Conservation (phyloP, 2,888 invertebrate genomes). For the Folsomia manolachei region DNA sequence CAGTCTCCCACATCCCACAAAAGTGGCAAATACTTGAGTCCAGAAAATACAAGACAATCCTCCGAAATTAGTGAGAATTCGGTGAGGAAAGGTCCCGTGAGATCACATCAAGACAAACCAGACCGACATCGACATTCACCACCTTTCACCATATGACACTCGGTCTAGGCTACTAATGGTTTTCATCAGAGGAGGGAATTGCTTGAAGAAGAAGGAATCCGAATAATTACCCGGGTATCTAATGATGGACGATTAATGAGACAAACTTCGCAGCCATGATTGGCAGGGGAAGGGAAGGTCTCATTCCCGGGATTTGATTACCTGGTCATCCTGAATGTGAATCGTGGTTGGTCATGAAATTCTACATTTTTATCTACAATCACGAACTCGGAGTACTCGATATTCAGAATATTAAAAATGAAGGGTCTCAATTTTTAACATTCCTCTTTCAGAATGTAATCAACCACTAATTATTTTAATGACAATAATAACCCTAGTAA, state of each 20-base stretch:
- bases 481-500: constrained; percentile 11
- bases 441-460: no score
- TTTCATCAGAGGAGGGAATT: neutral
- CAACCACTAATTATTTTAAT: constrained; percentile 20
- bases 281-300: no score
- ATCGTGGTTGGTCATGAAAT: no score
- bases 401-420: no score
- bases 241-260: neutral
- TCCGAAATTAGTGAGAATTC: constrained; percentile 19
- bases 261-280: no score
- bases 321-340: no score
- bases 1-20: constrained; percentile 12
- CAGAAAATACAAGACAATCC: neutral
- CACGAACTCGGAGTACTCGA: no score
- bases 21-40: constrained; percentile 25
- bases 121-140: neutral
- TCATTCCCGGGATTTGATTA: no score
- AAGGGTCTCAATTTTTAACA: no score
- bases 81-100: constrained; percentile 13
- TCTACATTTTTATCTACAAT: no score
- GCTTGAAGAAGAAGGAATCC: neutral
- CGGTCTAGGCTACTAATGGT: neutral
- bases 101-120: neutral
- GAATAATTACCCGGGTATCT: neutral
- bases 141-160: neutral